Percentiles rank a stretch among this genome's conserved stretches.
Evolutionary conservation across 2,113 vertebrate species (phyloP).

Genomic region (Benitochromis conjunctus): DNA sequence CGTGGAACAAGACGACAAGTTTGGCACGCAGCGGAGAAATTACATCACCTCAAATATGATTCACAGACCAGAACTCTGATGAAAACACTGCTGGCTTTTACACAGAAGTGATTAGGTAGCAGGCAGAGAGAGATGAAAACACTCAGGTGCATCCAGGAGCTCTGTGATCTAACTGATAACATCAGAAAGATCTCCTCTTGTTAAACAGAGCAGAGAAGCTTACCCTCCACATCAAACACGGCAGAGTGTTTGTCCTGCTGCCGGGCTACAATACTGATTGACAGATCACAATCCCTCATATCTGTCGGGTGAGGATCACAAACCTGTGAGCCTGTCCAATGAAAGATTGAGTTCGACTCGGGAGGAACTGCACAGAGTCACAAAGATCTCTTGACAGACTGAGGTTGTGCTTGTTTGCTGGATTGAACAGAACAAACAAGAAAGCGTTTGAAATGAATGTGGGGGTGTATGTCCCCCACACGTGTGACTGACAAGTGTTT

Average conservation of each 20-base stretch:
- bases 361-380: neutral
- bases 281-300: slow-evolving; percentile 24
- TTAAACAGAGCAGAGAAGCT: slow-evolving; percentile 25
- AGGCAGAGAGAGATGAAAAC: slow-evolving; percentile 13
- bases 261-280: slow-evolving; percentile 5
- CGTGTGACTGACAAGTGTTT: slow-evolving; percentile 45
- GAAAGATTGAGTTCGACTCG: neutral
- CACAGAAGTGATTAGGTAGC: slow-evolving; percentile 34
- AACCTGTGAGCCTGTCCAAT: neutral
- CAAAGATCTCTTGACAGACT: neutral
- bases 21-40: slow-evolving; percentile 9
- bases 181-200: slow-evolving; percentile 32
- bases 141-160: slow-evolving; percentile 14
- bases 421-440: neutral
- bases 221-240: slow-evolving; percentile 5
- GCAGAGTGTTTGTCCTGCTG: neutral
- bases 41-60: slow-evolving; percentile 5
- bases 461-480: neutral
- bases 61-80: neutral
- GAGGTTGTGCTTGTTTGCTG: neutral
- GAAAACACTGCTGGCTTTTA: neutral
- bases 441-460: neutral
- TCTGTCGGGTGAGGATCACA: neutral
- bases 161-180: slow-evolving; percentile 54
- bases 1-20: slow-evolving; percentile 11